Percentiles rank a stretch among this genome's conserved stretches.
Conservation (phyloP, 2,888 invertebrate genomes). For the Andricus curvator region DNA sequence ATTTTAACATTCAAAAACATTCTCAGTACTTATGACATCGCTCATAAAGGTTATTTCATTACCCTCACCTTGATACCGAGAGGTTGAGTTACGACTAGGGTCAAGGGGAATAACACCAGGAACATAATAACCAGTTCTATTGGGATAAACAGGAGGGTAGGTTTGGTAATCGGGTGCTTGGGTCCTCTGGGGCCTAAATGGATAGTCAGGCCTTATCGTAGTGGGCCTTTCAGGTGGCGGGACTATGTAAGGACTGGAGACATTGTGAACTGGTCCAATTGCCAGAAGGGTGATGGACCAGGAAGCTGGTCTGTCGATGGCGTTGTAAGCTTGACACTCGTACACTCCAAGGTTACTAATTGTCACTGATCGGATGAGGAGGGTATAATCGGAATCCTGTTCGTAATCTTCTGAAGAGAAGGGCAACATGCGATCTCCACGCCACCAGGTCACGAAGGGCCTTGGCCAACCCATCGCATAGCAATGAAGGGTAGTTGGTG, state of each 20-base stretch:
- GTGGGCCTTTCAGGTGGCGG: constrained; percentile 77
- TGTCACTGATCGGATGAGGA: constrained; percentile 86
- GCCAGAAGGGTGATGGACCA: constrained; percentile 88
- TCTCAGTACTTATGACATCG: not conserved
- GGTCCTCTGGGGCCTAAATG: constrained; percentile 68
- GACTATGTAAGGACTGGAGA: constrained; percentile 82
- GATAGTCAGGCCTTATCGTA: constrained; percentile 73
- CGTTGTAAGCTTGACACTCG: constrained; percentile 94
- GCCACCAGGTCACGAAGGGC: constrained; percentile 92
- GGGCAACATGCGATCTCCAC: constrained; percentile 87
- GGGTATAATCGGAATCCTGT: constrained; percentile 86
- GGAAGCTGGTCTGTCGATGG: constrained; percentile 86
- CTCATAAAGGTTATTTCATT: constrained; percentile 14
- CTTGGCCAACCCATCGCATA: constrained; percentile 90
- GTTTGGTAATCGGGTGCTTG: constrained; percentile 66
- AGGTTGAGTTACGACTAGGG: constrained; percentile 50
- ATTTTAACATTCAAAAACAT: not conserved
- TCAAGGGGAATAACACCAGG: constrained; percentile 68
- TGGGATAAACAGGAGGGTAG: constrained; percentile 75
- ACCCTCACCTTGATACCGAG: constrained; percentile 69
- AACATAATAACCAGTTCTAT: constrained; percentile 60
- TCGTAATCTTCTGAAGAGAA: constrained; percentile 85
- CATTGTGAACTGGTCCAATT: constrained; percentile 84
- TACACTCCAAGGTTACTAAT: constrained; percentile 90
- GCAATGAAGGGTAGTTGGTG: constrained; percentile 87